Base-by-base conservation (phyloP, 2,113 vertebrate species). In the Bagarius yarrelli region DNA sequence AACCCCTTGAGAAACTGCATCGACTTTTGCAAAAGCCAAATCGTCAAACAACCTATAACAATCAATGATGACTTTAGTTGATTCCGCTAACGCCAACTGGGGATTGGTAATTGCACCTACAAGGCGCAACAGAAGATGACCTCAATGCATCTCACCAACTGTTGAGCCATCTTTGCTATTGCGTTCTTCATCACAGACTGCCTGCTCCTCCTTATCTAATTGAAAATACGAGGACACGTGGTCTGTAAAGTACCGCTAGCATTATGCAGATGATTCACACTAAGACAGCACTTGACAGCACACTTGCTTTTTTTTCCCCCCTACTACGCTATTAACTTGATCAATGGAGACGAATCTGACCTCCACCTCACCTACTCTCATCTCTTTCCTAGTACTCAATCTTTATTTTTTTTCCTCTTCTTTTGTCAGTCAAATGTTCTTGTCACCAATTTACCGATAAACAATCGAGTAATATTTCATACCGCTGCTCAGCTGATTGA, bases 21-120 rank as follows among this genome's bases (percentile, higher is more conserved):
- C 50, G 44, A 71, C n/a, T 50, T 30, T 25, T 71, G 44, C 27
- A 55, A 72, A 72, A 27, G 50, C 50, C 50, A 73, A 21, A 47
- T 14, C 9, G 14, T 30, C 19, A 18, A 34, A 23, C 27, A 18
- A 53, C 50, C 27, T 73, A 32, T 73, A 73, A 5, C 44, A 73
- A 73, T 55, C 70, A 55, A 53, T 72, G 47, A 72, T 55, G 50
- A 53, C 11, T 73, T 50, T 50, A 13, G 18, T 55, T 34, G 9
- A 15, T 30, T 73, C 13, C 25, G 19, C 16, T 53, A 53, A 32
- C 5, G 8, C 18, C 50, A 23, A 34, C 3, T 34, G 27, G 30
- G 70, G 55, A 73, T 73, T 55, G 44, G 47, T 52, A 19, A 71
- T 30, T 71, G 70, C 70, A 14, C 23, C 16, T 52, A 55, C 25